These are phyloP conservation scores for Oxyura jamaicensis DNA, from an alignment of 2,113 vertebrate genomes.

Conservation along the genomic window DNA sequence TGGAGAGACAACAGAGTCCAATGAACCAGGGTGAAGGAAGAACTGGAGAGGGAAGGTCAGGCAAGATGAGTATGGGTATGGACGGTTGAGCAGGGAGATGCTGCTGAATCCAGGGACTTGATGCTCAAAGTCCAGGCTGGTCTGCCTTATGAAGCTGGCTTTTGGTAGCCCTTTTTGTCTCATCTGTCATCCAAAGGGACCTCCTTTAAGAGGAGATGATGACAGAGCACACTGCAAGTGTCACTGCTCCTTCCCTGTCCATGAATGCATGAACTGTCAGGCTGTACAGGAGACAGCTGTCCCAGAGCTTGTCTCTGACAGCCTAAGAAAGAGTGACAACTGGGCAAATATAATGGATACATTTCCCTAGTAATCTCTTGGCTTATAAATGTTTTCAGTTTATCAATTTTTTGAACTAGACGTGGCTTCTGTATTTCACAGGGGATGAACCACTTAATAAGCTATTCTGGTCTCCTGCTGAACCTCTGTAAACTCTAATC, in stretches of 20 bases:
- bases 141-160: not conserved
- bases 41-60: not conserved
- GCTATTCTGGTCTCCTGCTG: not conserved
- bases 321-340: not conserved
- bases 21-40: not conserved
- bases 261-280: not conserved
- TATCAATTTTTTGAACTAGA: not conserved
- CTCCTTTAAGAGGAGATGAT: not conserved
- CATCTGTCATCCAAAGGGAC: not conserved
- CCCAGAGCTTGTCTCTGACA: not conserved
- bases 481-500: not conserved
- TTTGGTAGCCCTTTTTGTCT: not conserved
- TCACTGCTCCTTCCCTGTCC: too few species aligned
- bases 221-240: not conserved
- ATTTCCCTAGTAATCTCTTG: not conserved
- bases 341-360: not conserved
- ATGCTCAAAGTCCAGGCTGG: not conserved
- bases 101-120: not conserved
- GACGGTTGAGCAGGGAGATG: not conserved
- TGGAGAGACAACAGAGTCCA: not conserved
- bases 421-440: not conserved
- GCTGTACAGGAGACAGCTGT: not conserved
- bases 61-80: fast-evolving
- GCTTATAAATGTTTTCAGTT: not conserved
- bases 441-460: not conserved